These are phyloP conservation scores for Eulacestoma nigropectus DNA, from an alignment of 2,113 vertebrate genomes.

Conservation along the genomic window DNA sequence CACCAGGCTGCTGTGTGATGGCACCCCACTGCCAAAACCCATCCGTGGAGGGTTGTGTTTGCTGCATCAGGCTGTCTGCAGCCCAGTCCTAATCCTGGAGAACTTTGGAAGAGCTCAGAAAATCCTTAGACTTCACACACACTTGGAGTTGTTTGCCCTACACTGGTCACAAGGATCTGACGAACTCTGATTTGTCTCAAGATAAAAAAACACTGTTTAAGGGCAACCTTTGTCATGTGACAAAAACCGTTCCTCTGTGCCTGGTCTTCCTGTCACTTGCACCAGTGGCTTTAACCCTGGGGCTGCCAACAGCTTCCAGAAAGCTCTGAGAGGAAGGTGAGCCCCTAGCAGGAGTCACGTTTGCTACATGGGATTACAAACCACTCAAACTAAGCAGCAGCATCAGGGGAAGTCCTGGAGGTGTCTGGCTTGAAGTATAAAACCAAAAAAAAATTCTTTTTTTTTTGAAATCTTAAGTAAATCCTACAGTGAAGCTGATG, in stretches of 20 bases:
- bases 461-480: neutral
- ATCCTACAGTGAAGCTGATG: neutral
- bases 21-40: neutral
- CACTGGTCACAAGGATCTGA: neutral
- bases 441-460: neutral
- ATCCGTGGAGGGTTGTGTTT: neutral
- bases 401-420: neutral
- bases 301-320: neutral
- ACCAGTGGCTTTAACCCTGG: neutral
- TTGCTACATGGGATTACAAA: neutral
- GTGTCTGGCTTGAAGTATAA: neutral
- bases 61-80: neutral
- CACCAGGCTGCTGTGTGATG: neutral
- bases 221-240: neutral
- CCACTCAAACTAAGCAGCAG: neutral
- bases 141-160: rapidly evolving
- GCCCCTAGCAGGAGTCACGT: neutral
- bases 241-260: neutral
- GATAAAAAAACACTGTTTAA: neutral
- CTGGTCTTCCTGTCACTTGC: neutral
- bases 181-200: neutral
- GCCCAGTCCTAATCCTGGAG: neutral
- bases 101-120: neutral
- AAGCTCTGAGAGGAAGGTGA: neutral
- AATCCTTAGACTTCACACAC: neutral